Evolutionary conservation across 1,140 invertebrate species (phyloP).

Genomic region (Solenopsis fugax): DNA sequence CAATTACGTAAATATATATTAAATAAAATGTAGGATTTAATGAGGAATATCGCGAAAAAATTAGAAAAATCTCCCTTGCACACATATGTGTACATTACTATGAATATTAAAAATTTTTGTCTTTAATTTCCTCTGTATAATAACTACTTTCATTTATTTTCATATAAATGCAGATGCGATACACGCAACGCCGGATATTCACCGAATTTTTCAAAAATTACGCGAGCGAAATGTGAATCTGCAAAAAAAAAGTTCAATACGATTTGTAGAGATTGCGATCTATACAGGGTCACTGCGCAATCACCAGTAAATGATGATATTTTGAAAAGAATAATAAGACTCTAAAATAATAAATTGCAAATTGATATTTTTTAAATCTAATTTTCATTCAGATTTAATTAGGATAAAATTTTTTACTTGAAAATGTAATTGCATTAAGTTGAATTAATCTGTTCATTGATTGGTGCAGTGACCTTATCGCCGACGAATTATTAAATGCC

Average conservation of each 20-base stretch:
- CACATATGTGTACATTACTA: neutral
- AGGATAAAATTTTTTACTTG: no score
- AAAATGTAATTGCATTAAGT: no score
- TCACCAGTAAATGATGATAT: no score
- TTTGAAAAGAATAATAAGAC: no score
- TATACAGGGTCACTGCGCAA: no score
- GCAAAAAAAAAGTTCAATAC: neutral
- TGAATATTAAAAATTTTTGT: neutral
- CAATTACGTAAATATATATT: slow-evolving; percentile 9
- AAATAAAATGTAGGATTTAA: slow-evolving; percentile 1
- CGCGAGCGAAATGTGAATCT: neutral
- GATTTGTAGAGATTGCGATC: neutral
- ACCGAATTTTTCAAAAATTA: neutral
- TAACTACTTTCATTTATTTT: neutral
- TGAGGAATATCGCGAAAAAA: neutral
- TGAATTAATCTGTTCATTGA: no score
- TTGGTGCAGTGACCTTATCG: neutral
- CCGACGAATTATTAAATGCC: neutral
- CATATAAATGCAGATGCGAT: slow-evolving; percentile 13
- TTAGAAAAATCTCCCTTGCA: neutral
- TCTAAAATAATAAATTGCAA: no score
- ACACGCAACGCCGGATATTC: neutral
- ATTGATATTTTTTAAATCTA: no score
- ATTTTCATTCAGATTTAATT: no score
- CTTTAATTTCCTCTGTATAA: neutral